Evolutionary conservation across 1,140 invertebrate genomes (phyloP), one percentile per base, ranked within the genome.

Genomic region (Conopomorpha cramerella): DNA sequence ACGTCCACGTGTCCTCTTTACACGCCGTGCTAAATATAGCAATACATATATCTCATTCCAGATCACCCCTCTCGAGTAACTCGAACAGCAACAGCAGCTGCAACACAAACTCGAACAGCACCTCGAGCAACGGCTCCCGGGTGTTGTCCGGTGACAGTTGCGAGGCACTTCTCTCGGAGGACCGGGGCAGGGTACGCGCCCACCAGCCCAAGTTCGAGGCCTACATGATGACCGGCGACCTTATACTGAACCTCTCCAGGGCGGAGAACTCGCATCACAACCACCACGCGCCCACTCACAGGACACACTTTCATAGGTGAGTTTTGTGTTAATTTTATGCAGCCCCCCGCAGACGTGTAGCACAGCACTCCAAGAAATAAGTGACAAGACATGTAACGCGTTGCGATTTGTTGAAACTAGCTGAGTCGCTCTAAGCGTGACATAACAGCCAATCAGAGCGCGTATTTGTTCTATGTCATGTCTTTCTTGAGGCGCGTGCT

Each of bases 161-260:
- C 41, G 67, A 72, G 41, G 66, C 66, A 3, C 43, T 76, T 13
- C 39, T 76, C 12, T 11, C 30, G 1, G 54, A 53, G 16, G 58
- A 58, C 19, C 39, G 53, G 16, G 34, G 39, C 16, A 4, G 6
- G 13, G 13, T 8, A 16, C 52, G 58, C 34, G 46, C 41, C 34
- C 46, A 49, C 18, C 65, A 72, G 41, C 64, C 70, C 16, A 73
- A 71, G 51, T 95, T 91, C 74, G 94, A 96, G 74, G 91, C 93
- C 13, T 96, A 93, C 78, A 92, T 96, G 85, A 96, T 97, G 94
- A 96, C 94, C n/a, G 94, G 94, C 7, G 93, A 96, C 60, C 80
- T 95, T 43, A 96, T 96, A 68, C 81, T 97, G 34, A 96, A 95
- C 73, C 81, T 96, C 34, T 92, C 92, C 15, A 80, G 90, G 36